These are phyloP conservation scores for Prenolepis imparis DNA, from an alignment of 2,888 invertebrate species.

Conservation along the genomic window DNA sequence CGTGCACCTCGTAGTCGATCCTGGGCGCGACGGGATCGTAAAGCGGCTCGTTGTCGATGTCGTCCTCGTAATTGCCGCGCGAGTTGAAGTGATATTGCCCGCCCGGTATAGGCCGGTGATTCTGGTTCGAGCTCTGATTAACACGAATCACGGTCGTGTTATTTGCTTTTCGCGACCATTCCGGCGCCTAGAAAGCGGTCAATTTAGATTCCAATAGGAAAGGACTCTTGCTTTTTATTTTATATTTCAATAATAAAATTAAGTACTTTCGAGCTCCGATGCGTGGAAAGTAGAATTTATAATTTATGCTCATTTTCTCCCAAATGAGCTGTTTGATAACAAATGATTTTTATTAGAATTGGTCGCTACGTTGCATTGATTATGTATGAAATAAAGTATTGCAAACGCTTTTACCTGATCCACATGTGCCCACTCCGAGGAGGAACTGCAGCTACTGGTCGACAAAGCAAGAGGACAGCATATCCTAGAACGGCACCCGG, in stretches of 20 bases:
- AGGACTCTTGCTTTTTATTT: not conserved
- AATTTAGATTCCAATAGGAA: constrained; percentile 13
- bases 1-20: constrained; percentile 84
- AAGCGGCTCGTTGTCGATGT: constrained; percentile 82
- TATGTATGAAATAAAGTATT: not conserved
- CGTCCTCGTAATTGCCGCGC: constrained; percentile 77
- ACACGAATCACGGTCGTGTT: constrained; percentile 85
- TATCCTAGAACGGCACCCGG: constrained; percentile 75
- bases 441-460: constrained; percentile 82
- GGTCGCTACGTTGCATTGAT: not conserved
- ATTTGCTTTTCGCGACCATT: constrained; percentile 84
- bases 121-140: constrained; percentile 81
- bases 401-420: constrained; percentile 80
- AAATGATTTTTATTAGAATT: not conserved
- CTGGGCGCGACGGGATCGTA: constrained; percentile 84
- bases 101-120: constrained; percentile 62
- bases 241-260: not conserved
- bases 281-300: not conserved
- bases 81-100: constrained; percentile 66
- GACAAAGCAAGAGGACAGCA: constrained; percentile 83
- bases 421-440: constrained; percentile 83
- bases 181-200: constrained; percentile 75
- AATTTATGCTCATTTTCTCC: not conserved
- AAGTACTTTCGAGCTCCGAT: not conserved
- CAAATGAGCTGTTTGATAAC: not conserved